Conservation (phyloP, 2,113 vertebrate genomes). For the Felis chaus region DNA sequence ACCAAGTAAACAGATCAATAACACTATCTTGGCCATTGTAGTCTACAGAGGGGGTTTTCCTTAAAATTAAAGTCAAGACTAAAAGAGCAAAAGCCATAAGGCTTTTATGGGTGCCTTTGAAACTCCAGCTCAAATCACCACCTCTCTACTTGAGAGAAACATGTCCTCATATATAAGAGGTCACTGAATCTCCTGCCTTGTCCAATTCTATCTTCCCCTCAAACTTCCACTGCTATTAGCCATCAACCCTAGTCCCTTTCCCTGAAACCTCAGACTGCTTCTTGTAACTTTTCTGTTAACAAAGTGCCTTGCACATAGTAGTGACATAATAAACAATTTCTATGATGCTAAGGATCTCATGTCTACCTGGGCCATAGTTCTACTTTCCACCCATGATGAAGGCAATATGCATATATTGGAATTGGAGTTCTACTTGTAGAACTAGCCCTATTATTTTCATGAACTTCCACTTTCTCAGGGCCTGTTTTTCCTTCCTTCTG, state of each 20-base stretch:
- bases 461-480: background rate
- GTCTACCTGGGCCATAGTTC: background rate
- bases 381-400: background rate
- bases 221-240: background rate
- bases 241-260: background rate
- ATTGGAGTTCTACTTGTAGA: background rate
- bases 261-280: background rate
- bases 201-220: background rate
- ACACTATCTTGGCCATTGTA: background rate
- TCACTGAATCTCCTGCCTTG: background rate
- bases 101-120: background rate
- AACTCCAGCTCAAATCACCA: background rate
- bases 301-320: background rate
- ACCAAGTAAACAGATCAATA: background rate
- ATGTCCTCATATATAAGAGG: background rate
- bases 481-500: background rate
- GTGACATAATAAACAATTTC: background rate
- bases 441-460: background rate
- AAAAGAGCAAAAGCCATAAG: background rate
- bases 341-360: background rate
- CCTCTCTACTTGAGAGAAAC: background rate
- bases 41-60: background rate
- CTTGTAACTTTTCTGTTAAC: background rate
- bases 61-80: constrained; percentile 43
- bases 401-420: background rate